Base-by-base conservation (phyloP, 2,888 invertebrate genomes). In the Microchrysa polita region DNA sequence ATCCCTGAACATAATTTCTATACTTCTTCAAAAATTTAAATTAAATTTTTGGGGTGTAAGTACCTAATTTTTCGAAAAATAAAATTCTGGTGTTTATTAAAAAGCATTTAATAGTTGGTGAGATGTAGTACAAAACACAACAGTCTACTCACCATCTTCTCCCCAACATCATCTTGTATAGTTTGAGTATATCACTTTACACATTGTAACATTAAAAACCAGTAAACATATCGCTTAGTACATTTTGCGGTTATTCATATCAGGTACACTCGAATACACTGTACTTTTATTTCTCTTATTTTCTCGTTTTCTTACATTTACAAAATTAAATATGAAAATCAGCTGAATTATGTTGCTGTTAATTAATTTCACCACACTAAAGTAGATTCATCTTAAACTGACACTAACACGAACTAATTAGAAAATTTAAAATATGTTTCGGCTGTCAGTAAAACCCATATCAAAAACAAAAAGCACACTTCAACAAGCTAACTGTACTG, bases 401-500 rank as follows among this genome's bases (percentile, higher is more conserved):
- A 57, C 10, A 48, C 48, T 4, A 2, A 4, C 48, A 12, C 48
- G 48, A n/a, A n/a, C 27, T 4, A 48, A 48, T 48, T n/a, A n/a
- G 27, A 34, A 34, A 5, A 52, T 16, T n/a, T 12, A 18, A 55
- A 18, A 55, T 20, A 5, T 20, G n/a, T n/a, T 60, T 2, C 27
- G 27, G 4, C 27, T 34, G 27, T 34, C 27, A 34, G 27, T 34
- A 7, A 34, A 5, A 34, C 27, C 2, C 27, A 34, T 7, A 7
- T 34, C 27, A 2, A 14, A n/a, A 23, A 60, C n/a, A 22, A 60
- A 60, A 60, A 34, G 12, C 34, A 16, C 27, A 34, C 2, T 7
- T 34, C 27, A 34, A 34, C 27, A 34, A 34, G 42, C 48, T 20
- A 65, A 65, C 44, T 48, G 65, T 48, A 16, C 22, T 22, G 22